phyloP scores from a whole-genome alignment of 2,888 invertebrate species.

The Metallyticus violacea region DNA sequence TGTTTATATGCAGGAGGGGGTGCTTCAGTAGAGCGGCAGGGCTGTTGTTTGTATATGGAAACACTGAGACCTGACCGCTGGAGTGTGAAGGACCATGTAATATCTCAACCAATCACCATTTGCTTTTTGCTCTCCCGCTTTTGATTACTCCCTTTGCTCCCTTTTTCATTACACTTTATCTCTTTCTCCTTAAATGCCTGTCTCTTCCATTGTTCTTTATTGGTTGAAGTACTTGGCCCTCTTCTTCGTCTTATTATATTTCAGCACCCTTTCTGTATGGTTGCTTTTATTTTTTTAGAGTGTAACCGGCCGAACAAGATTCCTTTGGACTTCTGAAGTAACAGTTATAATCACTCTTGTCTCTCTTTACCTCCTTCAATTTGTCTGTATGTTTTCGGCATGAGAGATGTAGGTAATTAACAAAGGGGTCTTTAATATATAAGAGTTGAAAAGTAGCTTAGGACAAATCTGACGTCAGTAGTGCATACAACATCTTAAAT shows the following conservation, averaged over 20 bases:
- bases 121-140: not conserved
- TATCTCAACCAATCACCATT: conserved; percentile 1
- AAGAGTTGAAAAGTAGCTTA: too few species aligned
- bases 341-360: not conserved
- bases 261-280: not conserved
- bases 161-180: too few species aligned
- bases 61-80: not conserved
- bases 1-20: not conserved
- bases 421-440: not conserved
- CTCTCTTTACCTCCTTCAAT: not conserved
- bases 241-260: not conserved
- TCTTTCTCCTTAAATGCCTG: not conserved
- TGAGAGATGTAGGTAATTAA: not conserved
- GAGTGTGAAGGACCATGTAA: conserved; percentile 10
- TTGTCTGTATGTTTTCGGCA: not conserved
- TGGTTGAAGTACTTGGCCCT: not conserved
- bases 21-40: not conserved
- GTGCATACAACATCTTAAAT: too few species aligned
- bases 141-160: too few species aligned
- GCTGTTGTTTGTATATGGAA: conserved; percentile 10
- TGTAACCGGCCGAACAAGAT: not conserved
- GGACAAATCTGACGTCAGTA: too few species aligned
- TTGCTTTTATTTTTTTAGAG: not conserved
- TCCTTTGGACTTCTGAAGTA: not conserved
- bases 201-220: not conserved